phyloP scores from a whole-genome alignment of 2,797 vertebrate species.

The Manis crassicaudata region DNA sequence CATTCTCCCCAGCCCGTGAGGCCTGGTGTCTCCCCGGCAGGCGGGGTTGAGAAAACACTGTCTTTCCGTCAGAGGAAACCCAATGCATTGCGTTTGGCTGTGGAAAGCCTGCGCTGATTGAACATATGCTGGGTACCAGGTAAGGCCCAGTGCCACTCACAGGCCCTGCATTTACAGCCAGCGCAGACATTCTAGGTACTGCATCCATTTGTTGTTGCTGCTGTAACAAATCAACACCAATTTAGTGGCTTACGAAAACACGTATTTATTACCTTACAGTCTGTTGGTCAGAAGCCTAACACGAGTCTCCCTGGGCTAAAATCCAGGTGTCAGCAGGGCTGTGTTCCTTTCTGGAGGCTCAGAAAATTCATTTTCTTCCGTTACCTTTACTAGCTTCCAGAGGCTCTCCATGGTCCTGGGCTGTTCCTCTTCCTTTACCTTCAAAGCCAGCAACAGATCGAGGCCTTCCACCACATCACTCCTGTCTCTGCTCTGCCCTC shows the following conservation, averaged over 20 bases:
- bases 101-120: neutral
- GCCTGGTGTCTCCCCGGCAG: accelerated
- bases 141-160: neutral
- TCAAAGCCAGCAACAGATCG: neutral
- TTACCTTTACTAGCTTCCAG: neutral
- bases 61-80: neutral
- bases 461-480: neutral
- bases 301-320: neutral
- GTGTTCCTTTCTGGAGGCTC: neutral
- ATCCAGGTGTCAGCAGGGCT: neutral
- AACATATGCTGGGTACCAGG: accelerated
- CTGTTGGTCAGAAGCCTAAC: neutral
- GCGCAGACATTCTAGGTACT: too few relatives aligned
- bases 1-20: too few relatives aligned
- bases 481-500: neutral
- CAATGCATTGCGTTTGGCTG: accelerated
- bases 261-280: neutral
- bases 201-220: neutral
- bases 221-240: neutral
- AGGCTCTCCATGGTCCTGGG: neutral
- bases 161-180: neutral
- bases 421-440: neutral
- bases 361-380: neutral
- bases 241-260: neutral
- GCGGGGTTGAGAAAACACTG: neutral